phyloP scores from a whole-genome alignment of 1,140 invertebrate genomes.

The Psilanteris sp. region DNA sequence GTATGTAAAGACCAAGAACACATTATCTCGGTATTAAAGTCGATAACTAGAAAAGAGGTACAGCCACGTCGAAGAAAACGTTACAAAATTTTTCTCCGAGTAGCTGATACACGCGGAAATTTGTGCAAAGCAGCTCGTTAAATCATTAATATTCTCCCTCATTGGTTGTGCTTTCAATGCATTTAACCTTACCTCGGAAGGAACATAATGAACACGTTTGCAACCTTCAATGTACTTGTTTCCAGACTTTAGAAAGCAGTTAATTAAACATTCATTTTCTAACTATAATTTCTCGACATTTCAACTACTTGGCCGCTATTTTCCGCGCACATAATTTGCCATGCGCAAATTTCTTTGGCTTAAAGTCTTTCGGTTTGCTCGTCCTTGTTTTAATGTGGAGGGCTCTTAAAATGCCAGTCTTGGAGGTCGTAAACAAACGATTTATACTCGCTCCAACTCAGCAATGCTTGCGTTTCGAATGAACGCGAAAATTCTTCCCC shows the following conservation, averaged over 20 bases:
- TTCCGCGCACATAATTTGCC: slow-evolving; percentile 21
- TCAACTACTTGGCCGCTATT: slow-evolving; percentile 19
- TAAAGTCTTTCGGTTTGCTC: slow-evolving; percentile 20
- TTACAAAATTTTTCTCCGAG: slow-evolving; percentile 2
- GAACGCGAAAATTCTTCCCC: slow-evolving; percentile 36
- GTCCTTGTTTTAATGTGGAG: slow-evolving; percentile 27
- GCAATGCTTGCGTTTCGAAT: slow-evolving; percentile 8
- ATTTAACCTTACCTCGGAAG: slow-evolving; percentile 42
- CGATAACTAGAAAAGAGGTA: no score
- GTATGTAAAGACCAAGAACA: no score
- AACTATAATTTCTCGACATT: slow-evolving; percentile 34
- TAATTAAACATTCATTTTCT: slow-evolving; percentile 54
- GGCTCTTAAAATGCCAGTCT: slow-evolving; percentile 45
- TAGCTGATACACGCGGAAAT: slow-evolving; percentile 14
- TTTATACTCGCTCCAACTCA: slow-evolving; percentile 27
- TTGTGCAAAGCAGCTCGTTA: slow-evolving; percentile 32
- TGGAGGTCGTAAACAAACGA: slow-evolving; percentile 55
- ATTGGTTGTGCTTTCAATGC: slow-evolving; percentile 37
- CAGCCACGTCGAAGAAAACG: no score
- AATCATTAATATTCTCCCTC: slow-evolving; percentile 50
- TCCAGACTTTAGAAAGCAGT: slow-evolving; percentile 33
- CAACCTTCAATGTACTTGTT: slow-evolving; percentile 31
- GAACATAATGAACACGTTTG: slow-evolving; percentile 27
- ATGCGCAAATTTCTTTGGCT: slow-evolving; percentile 36
- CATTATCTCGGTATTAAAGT: no score